Percentiles rank a stretch among this genome's conserved stretches.
These are phyloP conservation scores for Alethe diademata DNA, from an alignment of 2,113 vertebrate genomes.

Conservation along the genomic window DNA sequence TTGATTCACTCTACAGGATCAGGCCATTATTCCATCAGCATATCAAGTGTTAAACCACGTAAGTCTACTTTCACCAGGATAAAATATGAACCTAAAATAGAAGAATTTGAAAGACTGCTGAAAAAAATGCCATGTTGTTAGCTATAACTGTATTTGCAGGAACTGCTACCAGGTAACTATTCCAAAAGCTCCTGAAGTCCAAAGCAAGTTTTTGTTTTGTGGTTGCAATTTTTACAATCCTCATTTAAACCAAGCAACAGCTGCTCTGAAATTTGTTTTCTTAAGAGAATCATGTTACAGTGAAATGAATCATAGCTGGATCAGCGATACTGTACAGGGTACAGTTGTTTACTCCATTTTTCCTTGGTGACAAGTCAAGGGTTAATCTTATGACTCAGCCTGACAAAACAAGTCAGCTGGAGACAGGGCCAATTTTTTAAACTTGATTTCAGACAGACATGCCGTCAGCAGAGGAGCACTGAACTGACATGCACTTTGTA, in stretches of 20 bases:
- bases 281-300: slow-evolving; percentile 71
- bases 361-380: slow-evolving; percentile 73
- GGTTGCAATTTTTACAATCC: slow-evolving; percentile 42
- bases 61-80: not conserved
- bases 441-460: slow-evolving; percentile 76
- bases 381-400: slow-evolving; percentile 78
- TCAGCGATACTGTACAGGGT: slow-evolving; percentile 52
- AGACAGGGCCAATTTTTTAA: slow-evolving; percentile 75
- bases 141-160: not conserved
- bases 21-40: not conserved
- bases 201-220: slow-evolving; percentile 18
- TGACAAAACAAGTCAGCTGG: slow-evolving; percentile 80
- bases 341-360: slow-evolving; percentile 73
- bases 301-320: slow-evolving; percentile 65
- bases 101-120: not conserved
- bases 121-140: not conserved
- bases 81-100: not conserved
- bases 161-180: not conserved
- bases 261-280: slow-evolving; percentile 69
- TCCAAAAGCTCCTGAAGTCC: not conserved
- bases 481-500: slow-evolving; percentile 68
- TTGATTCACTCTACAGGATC: not conserved
- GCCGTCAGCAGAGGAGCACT: slow-evolving; percentile 68
- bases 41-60: not conserved
- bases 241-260: slow-evolving; percentile 71